Base-by-base conservation (phyloP, 2,888 invertebrate genomes). In the Chrysina gloriosa region DNA sequence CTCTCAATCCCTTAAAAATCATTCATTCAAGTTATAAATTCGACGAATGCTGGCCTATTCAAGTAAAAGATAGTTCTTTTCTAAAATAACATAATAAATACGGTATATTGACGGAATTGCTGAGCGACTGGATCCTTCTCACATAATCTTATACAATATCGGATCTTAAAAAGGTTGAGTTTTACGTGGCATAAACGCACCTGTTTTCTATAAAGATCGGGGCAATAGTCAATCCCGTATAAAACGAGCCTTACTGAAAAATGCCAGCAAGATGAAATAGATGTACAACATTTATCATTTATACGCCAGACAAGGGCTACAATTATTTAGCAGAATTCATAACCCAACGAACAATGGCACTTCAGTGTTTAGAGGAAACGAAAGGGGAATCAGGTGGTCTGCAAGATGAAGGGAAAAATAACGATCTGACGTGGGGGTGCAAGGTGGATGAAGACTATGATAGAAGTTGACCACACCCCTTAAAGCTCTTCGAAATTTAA, bases 371-470 rank as follows among this genome's bases (percentile, higher is more conserved):
- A 21, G 34, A 47, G 34, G 58, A 36, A 42, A 34, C 21, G 56
- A 56, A 29, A 65, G 66, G 48, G 36, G 47, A 58, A 58, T 27
- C n/a, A 42, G 23, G 58, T 39, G 58, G 42, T 25, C 42, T 11
- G 58, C 47, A 58, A 25, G 29, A 58, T 66, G 47, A 66, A 63
- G 45, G 52, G 50, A 50, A 50, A 52, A 64, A 64, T 52, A 64
- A 66, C 56, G 48, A 48, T 61, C 61, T 58, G 66, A 58, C 64
- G 75, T 77, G 72, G 72, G 76, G 73, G 77, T 75, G 80, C 80
- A 80, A 80, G 79, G 80, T 80, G 80, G 78, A 76, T 78, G 78
- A 79, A 78, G 78, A 76, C 75, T 74, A 58, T 58, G 42, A 58
- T 39, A 58, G 58, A 71, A 19, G 47, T 54, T 61, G 45, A 73